phyloP scores from a whole-genome alignment of 2,113 vertebrate species.

The Oxyura jamaicensis region DNA sequence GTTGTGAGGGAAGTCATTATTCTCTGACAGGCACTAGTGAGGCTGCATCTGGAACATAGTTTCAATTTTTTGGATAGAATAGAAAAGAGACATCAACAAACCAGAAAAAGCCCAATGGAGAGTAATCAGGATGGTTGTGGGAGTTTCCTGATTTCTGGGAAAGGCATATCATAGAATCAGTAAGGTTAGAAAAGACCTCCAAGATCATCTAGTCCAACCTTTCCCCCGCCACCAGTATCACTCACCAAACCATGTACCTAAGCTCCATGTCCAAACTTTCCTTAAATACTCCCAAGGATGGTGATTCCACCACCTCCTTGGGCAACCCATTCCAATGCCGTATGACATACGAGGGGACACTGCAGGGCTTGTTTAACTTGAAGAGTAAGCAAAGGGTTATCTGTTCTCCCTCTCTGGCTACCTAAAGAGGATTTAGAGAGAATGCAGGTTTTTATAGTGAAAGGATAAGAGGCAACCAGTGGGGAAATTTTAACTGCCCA shows the following conservation, averaged over 20 bases:
- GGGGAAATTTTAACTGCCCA: not conserved
- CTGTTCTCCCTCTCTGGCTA: not conserved
- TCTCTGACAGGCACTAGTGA: not conserved
- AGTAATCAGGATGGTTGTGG: not conserved
- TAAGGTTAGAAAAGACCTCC: too few species aligned
- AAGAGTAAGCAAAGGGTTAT: not conserved
- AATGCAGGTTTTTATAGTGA: not conserved
- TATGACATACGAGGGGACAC: not conserved
- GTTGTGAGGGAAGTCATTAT: not conserved
- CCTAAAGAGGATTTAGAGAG: not conserved
- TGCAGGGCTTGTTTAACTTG: not conserved
- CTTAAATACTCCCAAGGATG: too few species aligned
- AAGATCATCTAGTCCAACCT: too few species aligned
- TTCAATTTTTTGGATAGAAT: not conserved
- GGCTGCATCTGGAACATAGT: not conserved
- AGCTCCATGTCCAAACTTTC: too few species aligned
- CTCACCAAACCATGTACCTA: too few species aligned
- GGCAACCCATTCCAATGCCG: too few species aligned
- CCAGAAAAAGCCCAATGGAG: not conserved
- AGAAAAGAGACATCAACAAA: not conserved
- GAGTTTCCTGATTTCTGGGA: not conserved
- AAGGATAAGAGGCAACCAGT: not conserved
- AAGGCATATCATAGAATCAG: not conserved
- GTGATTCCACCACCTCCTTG: too few species aligned
- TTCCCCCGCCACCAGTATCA: too few species aligned